Evolutionary conservation across 1,140 invertebrate genomes (phyloP).

Genomic region (Cherax destructor): DNA sequence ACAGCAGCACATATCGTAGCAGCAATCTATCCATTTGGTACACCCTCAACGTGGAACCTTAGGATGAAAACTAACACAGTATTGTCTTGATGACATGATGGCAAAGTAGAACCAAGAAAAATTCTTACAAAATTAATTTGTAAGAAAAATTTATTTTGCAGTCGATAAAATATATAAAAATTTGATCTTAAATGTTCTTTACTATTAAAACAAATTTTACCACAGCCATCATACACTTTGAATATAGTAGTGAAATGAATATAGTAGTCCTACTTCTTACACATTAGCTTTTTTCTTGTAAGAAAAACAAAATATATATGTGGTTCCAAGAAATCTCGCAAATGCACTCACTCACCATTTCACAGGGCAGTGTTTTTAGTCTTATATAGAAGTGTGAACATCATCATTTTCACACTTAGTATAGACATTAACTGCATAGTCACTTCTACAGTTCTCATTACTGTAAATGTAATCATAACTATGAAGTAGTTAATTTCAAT

Average conservation of each 20-base stretch:
- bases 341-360: neutral
- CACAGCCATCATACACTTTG: neutral
- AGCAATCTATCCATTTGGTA: slow-evolving; percentile 5
- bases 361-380: neutral
- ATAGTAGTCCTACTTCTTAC: neutral
- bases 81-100: neutral
- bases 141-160: too few species aligned
- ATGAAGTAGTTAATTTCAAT: neutral
- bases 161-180: neutral
- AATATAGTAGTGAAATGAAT: neutral
- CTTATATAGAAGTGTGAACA: neutral
- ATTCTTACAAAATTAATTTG: neutral
- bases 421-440: neutral
- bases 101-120: neutral
- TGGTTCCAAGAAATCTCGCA: slow-evolving; percentile 4
- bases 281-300: neutral
- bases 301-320: neutral
- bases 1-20: slow-evolving; percentile 11
- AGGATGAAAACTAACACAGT: neutral
- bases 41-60: slow-evolving; percentile 14
- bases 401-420: neutral
- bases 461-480: neutral
- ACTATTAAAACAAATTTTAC: neutral
- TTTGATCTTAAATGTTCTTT: neutral
- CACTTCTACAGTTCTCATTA: neutral